Evolutionary conservation across 1,140 invertebrate genomes (phyloP).

Genomic region (Drosophila simulans): DNA sequence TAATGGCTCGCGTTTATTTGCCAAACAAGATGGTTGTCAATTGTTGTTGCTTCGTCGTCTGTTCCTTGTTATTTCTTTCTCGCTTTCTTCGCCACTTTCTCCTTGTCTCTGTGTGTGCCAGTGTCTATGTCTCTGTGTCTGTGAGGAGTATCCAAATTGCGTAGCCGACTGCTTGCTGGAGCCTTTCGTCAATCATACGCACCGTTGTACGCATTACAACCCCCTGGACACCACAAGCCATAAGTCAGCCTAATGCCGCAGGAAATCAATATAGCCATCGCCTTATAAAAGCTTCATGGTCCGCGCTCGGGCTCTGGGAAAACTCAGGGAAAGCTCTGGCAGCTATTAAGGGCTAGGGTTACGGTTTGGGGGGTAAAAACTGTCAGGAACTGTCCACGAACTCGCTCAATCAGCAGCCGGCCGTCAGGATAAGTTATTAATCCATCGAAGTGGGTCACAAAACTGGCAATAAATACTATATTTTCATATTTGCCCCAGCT

Average conservation of each 20-base stretch:
- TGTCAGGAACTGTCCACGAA: conserved; percentile 2
- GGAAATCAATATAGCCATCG: conserved; percentile 37
- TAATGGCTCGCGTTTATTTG: conserved; percentile 72
- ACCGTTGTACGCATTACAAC: conserved; percentile 40
- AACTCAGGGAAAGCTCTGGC: neutral
- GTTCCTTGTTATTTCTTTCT: conserved; percentile 16
- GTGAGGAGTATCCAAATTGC: conserved; percentile 35
- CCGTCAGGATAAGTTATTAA: conserved; percentile 9
- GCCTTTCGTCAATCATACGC: conserved; percentile 50
- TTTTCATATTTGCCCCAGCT: conserved; percentile 4
- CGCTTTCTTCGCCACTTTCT: neutral
- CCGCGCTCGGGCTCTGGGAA: neutral
- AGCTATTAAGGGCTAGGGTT: neutral
- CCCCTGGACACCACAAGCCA: conserved; percentile 16
- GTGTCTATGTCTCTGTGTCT: no score
- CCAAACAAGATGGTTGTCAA: conserved; percentile 64
- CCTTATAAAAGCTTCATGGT: conserved; percentile 18
- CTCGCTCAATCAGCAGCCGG: conserved; percentile 12
- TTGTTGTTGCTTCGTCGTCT: conserved; percentile 26
- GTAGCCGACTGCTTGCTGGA: conserved; percentile 3
- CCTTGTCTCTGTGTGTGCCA: neutral
- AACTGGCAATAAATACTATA: conserved; percentile 4
- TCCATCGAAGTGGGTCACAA: conserved; percentile 1
- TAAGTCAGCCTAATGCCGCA: conserved; percentile 27
- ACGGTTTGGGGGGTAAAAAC: neutral